phyloP scores from a whole-genome alignment of 2,888 invertebrate genomes.

The Deroplatys truncata region DNA sequence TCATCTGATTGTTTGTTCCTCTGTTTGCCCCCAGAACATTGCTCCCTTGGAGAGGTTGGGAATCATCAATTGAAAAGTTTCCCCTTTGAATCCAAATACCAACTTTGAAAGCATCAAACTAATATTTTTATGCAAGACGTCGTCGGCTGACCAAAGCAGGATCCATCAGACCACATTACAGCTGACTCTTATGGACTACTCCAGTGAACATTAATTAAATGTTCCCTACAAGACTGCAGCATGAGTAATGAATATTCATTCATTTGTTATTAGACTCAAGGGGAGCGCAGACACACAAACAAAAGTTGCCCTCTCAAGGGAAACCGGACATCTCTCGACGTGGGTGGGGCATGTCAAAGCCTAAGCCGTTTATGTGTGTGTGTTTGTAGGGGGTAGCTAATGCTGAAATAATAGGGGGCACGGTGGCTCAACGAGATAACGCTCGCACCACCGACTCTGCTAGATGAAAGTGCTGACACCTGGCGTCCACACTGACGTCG shows the following conservation, averaged over 20 bases:
- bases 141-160: neutral
- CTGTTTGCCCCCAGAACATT: too few relatives aligned
- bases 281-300: neutral
- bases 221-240: neutral
- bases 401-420: neutral
- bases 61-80: too few relatives aligned
- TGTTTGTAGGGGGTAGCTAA: neutral
- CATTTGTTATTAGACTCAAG: neutral
- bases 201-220: neutral
- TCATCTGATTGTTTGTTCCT: too few relatives aligned
- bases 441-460: neutral
- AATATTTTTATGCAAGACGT: neutral
- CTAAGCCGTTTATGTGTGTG: neutral
- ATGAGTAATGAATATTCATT: neutral
- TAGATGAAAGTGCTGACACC: neutral
- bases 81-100: too few relatives aligned
- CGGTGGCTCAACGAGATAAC: neutral
- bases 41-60: too few relatives aligned
- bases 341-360: neutral
- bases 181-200: neutral
- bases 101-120: neutral
- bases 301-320: neutral
- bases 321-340: neutral
- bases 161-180: neutral
- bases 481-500: neutral